Percentiles rank a stretch among this genome's conserved stretches.
phyloP scores from a whole-genome alignment of 2,888 invertebrate genomes.

The Cerastis leucographa region DNA sequence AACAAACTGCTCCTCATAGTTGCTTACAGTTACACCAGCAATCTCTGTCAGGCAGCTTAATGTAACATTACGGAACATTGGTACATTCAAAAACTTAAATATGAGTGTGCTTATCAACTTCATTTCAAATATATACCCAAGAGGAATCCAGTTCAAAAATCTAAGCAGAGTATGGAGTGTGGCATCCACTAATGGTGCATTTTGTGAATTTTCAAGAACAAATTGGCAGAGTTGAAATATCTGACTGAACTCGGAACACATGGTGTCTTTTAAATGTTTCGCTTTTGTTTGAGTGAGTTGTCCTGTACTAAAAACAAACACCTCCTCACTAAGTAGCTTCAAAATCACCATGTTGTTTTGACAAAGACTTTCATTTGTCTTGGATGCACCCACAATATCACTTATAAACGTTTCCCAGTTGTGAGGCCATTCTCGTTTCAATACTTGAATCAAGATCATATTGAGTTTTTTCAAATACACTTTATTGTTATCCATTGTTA shows the following conservation, averaged over 20 bases:
- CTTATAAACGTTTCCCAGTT: conserved; percentile 99
- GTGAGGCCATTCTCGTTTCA: conserved; percentile 99
- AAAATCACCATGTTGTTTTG: conserved; percentile 99
- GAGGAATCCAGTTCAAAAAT: conserved; percentile 99
- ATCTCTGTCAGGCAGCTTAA: conserved; percentile 99
- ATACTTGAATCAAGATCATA: conserved; percentile 99
- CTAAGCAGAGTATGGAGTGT: conserved; percentile 98
- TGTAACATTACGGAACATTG: conserved; percentile 99
- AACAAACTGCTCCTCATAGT: conserved; percentile 98
- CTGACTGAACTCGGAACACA: conserved; percentile 99
- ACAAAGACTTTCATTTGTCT: conserved; percentile 99
- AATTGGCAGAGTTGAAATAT: conserved; percentile 99
- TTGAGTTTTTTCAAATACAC: conserved; percentile 99
- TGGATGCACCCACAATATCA: conserved; percentile 99
- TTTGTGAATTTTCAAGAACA: conserved; percentile 99
- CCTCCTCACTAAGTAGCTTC: conserved; percentile 99
- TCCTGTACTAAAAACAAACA: conserved; percentile 99
- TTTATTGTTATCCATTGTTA: conserved; percentile 97
- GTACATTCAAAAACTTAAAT: conserved; percentile 99
- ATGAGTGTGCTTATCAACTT: conserved; percentile 98
- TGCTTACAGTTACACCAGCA: conserved; percentile 96
- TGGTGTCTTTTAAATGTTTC: conserved; percentile 99
- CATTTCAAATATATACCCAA: conserved; percentile 99
- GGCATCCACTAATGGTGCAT: conserved; percentile 98
- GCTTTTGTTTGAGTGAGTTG: conserved; percentile 99